Base-by-base conservation (phyloP, 1,140 invertebrate species). In the Lerema accius region DNA sequence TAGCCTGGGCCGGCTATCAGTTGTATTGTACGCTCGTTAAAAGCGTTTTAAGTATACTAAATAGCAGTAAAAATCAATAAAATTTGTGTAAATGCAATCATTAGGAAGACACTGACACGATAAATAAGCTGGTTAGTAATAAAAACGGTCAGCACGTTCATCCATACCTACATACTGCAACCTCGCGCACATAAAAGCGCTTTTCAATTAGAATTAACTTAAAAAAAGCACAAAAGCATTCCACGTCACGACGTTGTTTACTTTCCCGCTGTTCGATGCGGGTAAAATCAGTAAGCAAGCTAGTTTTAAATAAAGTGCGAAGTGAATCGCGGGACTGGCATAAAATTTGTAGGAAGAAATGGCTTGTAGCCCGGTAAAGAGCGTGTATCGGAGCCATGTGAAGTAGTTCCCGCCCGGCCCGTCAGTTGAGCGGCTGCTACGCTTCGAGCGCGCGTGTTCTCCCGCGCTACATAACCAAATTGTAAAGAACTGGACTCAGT, bases 281-380 rank as follows among this genome's bases (percentile, higher is more conserved):
- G 17, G 56, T 16, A 32, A 59, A 59, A 43, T 39, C 56, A 39
- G 28, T 48, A 23, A 48, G 43, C 42, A 48, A 65, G 53, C 64
- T 63, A 62, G 63, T 55, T 63, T 72, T 62, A 77, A 71, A 73
- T 68, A 71, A 72, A 66, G 62, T 40, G 65, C 67, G 69, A 71
- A 65, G 51, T 61, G 64, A 69, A 63, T 49, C 45, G 63, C 55
- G 26, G 48, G 40, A 65, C 65, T 75, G 67, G 70, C 67, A 72
- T n/a, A n/a, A n/a, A n/a, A n/a, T 77, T 70, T 69, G 71, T 68
- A 67, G 49, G 69, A 67, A 60, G 35, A 55, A 48, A 59, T 62
- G 46, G 51, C 53, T 46, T 56, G 65, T 74, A 50, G 65, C 76
- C 79, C 79, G 71, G 80, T 80, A 85, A 82, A 80, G 80, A 75